Evolutionary conservation across 1,140 invertebrate species (phyloP), one percentile per base, ranked within the genome.

Genomic region (Drosophila aff.): DNA sequence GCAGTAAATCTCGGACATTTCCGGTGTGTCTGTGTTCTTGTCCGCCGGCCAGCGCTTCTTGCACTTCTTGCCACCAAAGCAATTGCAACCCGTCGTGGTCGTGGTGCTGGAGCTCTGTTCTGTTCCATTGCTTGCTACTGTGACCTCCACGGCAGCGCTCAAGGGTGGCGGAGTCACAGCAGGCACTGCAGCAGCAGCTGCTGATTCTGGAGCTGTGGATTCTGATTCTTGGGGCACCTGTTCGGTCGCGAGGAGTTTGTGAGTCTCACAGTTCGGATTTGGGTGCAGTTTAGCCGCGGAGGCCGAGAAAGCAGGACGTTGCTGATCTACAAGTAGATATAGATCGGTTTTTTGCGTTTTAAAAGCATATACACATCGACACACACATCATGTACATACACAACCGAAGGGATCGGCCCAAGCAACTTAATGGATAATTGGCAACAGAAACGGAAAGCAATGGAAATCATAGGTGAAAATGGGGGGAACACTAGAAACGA

Each of bases 1-100:
- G 81, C 92, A 93, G 83, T 93, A 94, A 26, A 94, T 81, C 61
- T 94, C 93, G 16, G 93, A 93, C 93, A 94, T 94, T 81, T 93
- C 91, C 3, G 90, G 87, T 0, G 91, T 90, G 53, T 84, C 77
- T 9, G 59, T 49, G 44, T 64, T 91, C 36, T 76, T 82, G 58
- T 72, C 81, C 28, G 85, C 73, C 23, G 78, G 75, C 92, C 91
- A 92, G 74, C 92, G 92, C 84, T 93, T 93, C 80, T 93, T 93
- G 53, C 92, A 92, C 80, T 93, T 93, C 44, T 93, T 91, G 81
- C 93, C 85, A 6, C 89, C 82, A 21, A 93, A 91, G 46, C 92
- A 92, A 61, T 91, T 93, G 84, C 93, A 93, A 60, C 93, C 91
- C 0, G 91, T 89, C 13, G 58, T 87, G 38, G 69, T 47, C 21